Evolutionary conservation across 2,113 vertebrate species (phyloP), one percentile per base, ranked within the genome.

Genomic region (Strigops habroptila): DNA sequence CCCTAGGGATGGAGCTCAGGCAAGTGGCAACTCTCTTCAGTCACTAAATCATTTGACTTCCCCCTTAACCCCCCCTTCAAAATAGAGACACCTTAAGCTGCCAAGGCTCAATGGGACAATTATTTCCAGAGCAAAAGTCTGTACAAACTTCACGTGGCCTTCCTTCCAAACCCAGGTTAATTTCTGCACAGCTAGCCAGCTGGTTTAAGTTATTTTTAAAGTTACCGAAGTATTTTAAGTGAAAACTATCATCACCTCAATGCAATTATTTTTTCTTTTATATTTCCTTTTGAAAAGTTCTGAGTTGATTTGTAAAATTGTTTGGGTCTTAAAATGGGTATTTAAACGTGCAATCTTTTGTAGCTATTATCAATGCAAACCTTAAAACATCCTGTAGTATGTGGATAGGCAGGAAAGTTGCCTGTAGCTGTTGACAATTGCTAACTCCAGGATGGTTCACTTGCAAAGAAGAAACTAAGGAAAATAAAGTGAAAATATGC

Each of bases 1-100:
- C 98, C 98, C 98, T 68, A 96, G 98, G 98, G 98, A 98, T 83
- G 94, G 88, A 97, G 98, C 98, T 98, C 97, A 96, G 65, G 95
- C 88, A 97, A 98, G 97, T 97, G 96, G 96, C 96, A 96, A 95
- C 85, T 95, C 96, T 96, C 96, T 91, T 91, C 96, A 97, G 91
- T 73, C 94, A 96, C 92, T 96, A 95, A 96, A 97, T 96, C 87
- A 96, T 80, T 82, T 76, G 51, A 84, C 64, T 77, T 91, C 74
- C 33, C 65, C 53, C 28, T 18, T 30, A 14, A 1, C 16, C 17
- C 48, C 6, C 43, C 23, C 63, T 91, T 63, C 75, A 77, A 90
- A 79, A 87, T 1, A 79, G 80, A 91, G 86, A 96, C 74, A 96
- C 94, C 94, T 95, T 87, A 51, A 65, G 69, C 89, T 80, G 44